Base-by-base conservation (phyloP, 2,113 vertebrate genomes). In the Stegostoma tigrinum region DNA sequence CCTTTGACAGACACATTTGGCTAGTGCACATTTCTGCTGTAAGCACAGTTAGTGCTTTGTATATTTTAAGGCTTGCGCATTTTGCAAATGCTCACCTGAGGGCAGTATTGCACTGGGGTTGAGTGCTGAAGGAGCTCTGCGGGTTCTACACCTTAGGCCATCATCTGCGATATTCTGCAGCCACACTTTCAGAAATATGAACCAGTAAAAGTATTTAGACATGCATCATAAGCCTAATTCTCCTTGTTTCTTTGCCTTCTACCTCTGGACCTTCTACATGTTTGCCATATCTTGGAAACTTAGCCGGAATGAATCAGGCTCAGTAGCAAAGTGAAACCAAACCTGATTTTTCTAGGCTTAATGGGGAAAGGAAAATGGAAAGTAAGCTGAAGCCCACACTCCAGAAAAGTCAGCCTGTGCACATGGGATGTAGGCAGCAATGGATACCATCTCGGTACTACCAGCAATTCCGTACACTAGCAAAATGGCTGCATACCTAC, bases 51-150 rank as follows among this genome's bases (percentile, higher is more conserved):
- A 93, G 61, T 64, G n/a, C 89, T n/a, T 23, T 64, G 34, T 61
- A 38, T 93, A 93, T 38, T 38, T 93, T 93, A 93, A 93, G 89
- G 89, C 89, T 93, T 64, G 34, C 55, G 67, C 61, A 66, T 67
- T 93, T 38, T 93, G 55, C 61, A 93, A 64, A 66, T 93, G 89
- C 61, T 66, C 89, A 93, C 66, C 89, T 93, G 15, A 66, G 61
- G 55, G 61, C 34, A 66, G 61, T 66, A 90, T 90, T 90, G 30
- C 52, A 90, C 52, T 61, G 87, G 52, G 48, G 52, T 61, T 90
- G 87, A 12, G 80, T 52, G 87, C 86, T 89, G 24, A 24, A 23
- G 24, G 48, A 55, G 48, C 48, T 55, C n/a, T 93, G 61, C 67
- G n/a, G 61, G 61, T 5, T 38, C 19, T 66, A 6, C 6, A 66